These are phyloP conservation scores for Entomobrya multifasciata DNA, from an alignment of 2,888 invertebrate species.

Conservation along the genomic window DNA sequence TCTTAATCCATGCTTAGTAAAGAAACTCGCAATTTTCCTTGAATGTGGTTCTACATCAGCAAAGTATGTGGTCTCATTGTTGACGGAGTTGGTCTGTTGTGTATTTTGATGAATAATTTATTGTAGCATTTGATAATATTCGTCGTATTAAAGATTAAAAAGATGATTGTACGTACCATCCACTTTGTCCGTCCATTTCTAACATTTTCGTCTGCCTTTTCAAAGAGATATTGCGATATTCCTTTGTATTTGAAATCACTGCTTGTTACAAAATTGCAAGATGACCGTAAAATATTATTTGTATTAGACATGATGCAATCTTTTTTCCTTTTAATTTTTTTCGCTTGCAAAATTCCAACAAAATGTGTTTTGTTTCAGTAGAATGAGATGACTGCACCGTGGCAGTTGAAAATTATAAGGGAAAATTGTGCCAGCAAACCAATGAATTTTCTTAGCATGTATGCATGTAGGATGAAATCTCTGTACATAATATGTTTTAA, in stretches of 20 bases:
- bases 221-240: slow-evolving; percentile 71
- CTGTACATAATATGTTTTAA: too few relatives aligned
- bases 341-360: too few relatives aligned
- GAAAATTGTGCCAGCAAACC: too few relatives aligned
- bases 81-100: slow-evolving; percentile 76
- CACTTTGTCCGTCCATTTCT: slow-evolving; percentile 71
- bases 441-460: too few relatives aligned
- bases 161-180: slow-evolving; percentile 74
- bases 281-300: slow-evolving; percentile 31
- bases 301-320: not conserved
- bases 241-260: slow-evolving; percentile 70
- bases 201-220: slow-evolving; percentile 72
- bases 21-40: slow-evolving; percentile 73
- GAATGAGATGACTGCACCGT: too few relatives aligned
- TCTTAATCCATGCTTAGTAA: slow-evolving; percentile 75
- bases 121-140: too few relatives aligned
- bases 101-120: too few relatives aligned
- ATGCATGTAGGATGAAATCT: too few relatives aligned
- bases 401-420: too few relatives aligned
- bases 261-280: slow-evolving; percentile 47
- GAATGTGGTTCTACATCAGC: slow-evolving; percentile 75
- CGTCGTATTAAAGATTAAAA: too few relatives aligned
- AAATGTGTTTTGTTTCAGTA: too few relatives aligned
- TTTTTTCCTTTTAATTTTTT: not conserved
- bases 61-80: slow-evolving; percentile 73